These are phyloP conservation scores for Lasioglossum pauxillum DNA, from an alignment of 2,888 invertebrate species.

Conservation along the genomic window DNA sequence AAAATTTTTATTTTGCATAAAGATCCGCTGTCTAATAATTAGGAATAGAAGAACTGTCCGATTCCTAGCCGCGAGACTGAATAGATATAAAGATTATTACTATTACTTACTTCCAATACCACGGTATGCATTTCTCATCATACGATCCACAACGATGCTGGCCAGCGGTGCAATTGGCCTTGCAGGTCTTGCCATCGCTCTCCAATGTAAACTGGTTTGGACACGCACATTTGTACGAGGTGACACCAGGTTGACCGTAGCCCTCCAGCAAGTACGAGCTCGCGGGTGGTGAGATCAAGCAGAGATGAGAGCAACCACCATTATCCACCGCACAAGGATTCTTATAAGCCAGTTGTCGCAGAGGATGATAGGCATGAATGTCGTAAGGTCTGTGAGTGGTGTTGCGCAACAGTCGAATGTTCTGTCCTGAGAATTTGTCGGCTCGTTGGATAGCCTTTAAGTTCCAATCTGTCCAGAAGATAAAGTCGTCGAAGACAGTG, in stretches of 20 bases:
- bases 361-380: constrained; percentile 95
- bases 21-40: too few species aligned
- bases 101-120: constrained; percentile 90
- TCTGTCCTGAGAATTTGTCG: constrained; percentile 94
- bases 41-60: too few species aligned
- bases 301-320: constrained; percentile 98
- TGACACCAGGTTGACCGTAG: constrained; percentile 92
- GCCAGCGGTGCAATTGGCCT: constrained; percentile 96
- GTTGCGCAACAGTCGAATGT: constrained; percentile 91
- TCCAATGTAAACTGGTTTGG: constrained; percentile 96
- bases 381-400: constrained; percentile 98
- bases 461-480: constrained; percentile 99
- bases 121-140: constrained; percentile 91
- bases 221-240: constrained; percentile 94
- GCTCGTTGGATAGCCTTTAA: constrained; percentile 95
- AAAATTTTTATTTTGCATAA: too few species aligned
- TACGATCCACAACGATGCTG: constrained; percentile 91
- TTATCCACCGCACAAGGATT: constrained; percentile 97
- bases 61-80: too few species aligned
- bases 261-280: constrained; percentile 92
- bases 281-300: constrained; percentile 94
- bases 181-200: constrained; percentile 93
- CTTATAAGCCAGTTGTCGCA: constrained; percentile 92
- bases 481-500: constrained; percentile 95
- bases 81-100: not conserved